These are phyloP conservation scores for Valencia hispanica DNA, from an alignment of 2,797 vertebrate genomes.

Conservation along the genomic window DNA sequence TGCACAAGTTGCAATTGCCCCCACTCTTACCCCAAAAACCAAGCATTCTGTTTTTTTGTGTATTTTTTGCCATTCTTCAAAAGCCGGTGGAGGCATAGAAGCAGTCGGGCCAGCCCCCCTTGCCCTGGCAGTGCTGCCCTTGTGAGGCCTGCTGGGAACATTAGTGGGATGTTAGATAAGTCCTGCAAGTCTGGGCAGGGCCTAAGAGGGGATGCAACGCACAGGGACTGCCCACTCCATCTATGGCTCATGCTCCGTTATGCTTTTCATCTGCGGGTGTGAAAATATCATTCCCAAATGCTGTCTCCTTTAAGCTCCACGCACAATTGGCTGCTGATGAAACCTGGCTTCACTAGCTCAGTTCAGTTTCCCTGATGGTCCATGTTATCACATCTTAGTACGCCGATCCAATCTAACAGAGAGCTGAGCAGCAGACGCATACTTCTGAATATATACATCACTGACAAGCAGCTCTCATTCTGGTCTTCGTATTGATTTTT, in stretches of 20 bases:
- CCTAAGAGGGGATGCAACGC: conserved; percentile 71
- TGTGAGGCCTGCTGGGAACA: conserved; percentile 85
- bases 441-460: conserved; percentile 56
- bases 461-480: conserved; percentile 53
- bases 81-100: conserved; percentile 67
- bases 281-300: conserved; percentile 75
- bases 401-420: conserved; percentile 44
- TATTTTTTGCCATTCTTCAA: conserved; percentile 59
- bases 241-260: conserved; percentile 76
- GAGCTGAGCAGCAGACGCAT: conserved; percentile 48
- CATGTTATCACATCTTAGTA: conserved; percentile 60
- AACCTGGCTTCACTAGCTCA: conserved; percentile 57
- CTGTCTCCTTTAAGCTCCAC: conserved; percentile 72
- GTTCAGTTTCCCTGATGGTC: conserved; percentile 68
- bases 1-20: conserved; percentile 80
- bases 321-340: conserved; percentile 69
- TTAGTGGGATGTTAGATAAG: conserved; percentile 82
- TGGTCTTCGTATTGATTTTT: conserved; percentile 72
- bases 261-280: conserved; percentile 75
- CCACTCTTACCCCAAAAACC: conserved; percentile 40
- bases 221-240: conserved; percentile 77
- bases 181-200: conserved; percentile 82
- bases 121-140: conserved; percentile 83
- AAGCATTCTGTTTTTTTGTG: conserved; percentile 53
- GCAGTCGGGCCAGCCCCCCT: conserved; percentile 75